Conservation (phyloP, 2,113 vertebrate genomes). For the Aythya baeri region DNA sequence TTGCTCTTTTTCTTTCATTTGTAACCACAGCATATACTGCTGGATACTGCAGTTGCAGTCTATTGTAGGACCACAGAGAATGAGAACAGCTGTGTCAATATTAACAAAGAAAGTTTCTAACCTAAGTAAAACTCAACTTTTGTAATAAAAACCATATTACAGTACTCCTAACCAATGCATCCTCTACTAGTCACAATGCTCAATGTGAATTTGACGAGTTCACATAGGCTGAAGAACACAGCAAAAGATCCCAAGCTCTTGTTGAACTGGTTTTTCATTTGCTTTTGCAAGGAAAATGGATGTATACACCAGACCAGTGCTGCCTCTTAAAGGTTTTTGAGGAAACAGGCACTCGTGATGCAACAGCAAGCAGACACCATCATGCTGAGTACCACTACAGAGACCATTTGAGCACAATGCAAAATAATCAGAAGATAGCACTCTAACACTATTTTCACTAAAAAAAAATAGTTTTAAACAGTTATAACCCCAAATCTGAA, state of each 20-base stretch:
- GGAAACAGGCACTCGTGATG: background rate
- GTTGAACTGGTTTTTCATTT: background rate
- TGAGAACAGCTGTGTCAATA: background rate
- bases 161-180: background rate
- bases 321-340: background rate
- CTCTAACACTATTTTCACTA: background rate
- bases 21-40: background rate
- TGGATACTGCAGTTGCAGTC: background rate
- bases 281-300: background rate
- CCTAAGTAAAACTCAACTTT: background rate
- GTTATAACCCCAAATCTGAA: background rate
- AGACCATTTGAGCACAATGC: background rate
- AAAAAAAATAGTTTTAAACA: background rate
- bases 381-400: rapidly evolving
- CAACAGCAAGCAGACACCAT: background rate
- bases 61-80: background rate
- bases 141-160: background rate
- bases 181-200: background rate
- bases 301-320: rapidly evolving
- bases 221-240: background rate
- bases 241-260: background rate
- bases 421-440: background rate
- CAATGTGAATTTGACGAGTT: background rate
- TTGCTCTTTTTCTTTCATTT: background rate
- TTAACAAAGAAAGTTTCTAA: background rate